Evolutionary conservation across 2,888 invertebrate species (phyloP).

Genomic region (Scrobipalpa costella): DNA sequence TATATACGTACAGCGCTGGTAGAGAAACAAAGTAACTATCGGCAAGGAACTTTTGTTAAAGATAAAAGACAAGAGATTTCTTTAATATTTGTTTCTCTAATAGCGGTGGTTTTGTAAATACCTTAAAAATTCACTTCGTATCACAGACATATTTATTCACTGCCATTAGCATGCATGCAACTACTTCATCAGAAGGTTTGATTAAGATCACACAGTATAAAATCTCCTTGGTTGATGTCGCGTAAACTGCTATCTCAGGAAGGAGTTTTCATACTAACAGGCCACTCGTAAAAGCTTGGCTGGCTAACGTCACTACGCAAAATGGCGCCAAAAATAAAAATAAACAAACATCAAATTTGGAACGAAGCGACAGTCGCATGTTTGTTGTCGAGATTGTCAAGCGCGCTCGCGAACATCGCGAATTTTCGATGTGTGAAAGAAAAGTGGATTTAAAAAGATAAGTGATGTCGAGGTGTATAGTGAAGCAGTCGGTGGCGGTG

Average conservation of each 20-base stretch:
- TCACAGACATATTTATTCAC: neutral
- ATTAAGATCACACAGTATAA: too few relatives aligned
- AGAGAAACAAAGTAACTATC: constrained; percentile 35
- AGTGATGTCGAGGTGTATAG: constrained; percentile 73
- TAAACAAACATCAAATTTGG: constrained; percentile 78
- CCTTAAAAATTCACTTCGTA: neutral
- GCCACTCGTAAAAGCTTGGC: constrained; percentile 51
- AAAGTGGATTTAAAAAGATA: constrained; percentile 34
- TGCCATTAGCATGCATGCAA: neutral
- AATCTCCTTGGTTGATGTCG: neutral
- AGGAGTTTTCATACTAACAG: constrained; percentile 27
- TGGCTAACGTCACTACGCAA: constrained; percentile 60
- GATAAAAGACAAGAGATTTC: too few relatives aligned
- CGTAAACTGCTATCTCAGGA: neutral
- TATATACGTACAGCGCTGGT: neutral
- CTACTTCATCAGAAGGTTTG: neutral
- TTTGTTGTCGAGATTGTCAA: constrained; percentile 66
- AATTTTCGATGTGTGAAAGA: constrained; percentile 40
- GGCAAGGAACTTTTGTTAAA: too few relatives aligned
- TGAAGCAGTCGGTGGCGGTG: constrained; percentile 66
- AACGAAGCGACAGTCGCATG: constrained; percentile 77
- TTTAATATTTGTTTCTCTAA: neutral
- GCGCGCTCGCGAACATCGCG: constrained; percentile 46
- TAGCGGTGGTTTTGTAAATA: neutral
- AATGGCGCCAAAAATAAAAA: constrained; percentile 79